Percentiles rank a stretch among this genome's conserved stretches.
Evolutionary conservation across 1,140 invertebrate genomes (phyloP).

Genomic region (Apis florea): DNA sequence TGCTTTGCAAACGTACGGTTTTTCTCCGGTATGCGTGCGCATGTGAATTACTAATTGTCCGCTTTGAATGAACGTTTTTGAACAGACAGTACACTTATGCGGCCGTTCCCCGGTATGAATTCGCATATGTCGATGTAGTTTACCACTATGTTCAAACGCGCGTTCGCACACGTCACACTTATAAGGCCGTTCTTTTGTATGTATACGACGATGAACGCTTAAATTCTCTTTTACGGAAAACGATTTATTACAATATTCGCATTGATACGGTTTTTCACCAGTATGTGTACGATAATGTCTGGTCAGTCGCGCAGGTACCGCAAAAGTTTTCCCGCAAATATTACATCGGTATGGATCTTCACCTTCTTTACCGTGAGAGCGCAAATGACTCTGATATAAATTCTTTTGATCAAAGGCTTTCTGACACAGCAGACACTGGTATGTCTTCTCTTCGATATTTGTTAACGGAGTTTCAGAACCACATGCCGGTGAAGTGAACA

Average conservation of each 20-base stretch:
- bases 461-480: constrained; percentile 16
- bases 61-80: constrained; percentile 94
- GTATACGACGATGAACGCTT: constrained; percentile 94
- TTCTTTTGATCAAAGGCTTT: constrained; percentile 83
- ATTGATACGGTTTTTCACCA: constrained; percentile 91
- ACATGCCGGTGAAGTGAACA: constrained; percentile 60
- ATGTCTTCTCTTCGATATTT: constrained; percentile 60
- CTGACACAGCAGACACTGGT: constrained; percentile 82
- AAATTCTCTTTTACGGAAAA: constrained; percentile 96
- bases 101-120: constrained; percentile 96
- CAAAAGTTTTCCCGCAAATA: constrained; percentile 95
- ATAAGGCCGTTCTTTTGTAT: constrained; percentile 92
- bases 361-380: constrained; percentile 82
- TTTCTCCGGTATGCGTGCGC: constrained; percentile 94
- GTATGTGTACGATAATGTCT: constrained; percentile 95
- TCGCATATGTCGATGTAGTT: constrained; percentile 94
- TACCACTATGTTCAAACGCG: constrained; percentile 95
- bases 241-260: constrained; percentile 95
- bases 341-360: constrained; percentile 93
- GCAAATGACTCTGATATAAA: constrained; percentile 82
- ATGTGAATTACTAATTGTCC: constrained; percentile 92
- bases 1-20: constrained; percentile 93
- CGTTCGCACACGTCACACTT: constrained; percentile 94
- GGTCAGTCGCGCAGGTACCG: constrained; percentile 93
- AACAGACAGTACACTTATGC: constrained; percentile 95